phyloP scores from a whole-genome alignment of 1,140 invertebrate species.

The Charaxes varanes region DNA sequence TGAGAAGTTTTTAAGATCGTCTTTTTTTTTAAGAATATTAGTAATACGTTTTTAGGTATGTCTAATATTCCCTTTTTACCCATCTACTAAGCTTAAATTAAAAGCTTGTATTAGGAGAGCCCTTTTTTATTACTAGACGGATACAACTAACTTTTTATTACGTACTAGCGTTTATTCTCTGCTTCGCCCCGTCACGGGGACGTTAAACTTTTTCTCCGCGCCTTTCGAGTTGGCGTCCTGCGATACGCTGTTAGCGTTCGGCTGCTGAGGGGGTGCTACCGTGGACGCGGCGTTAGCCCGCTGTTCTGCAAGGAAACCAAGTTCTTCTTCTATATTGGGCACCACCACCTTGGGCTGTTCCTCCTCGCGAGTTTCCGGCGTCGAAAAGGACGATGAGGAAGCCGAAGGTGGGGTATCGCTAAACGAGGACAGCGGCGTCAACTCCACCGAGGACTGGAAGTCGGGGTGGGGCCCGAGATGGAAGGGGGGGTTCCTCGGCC shows the following conservation, averaged over 20 bases:
- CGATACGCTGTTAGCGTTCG: constrained; percentile 61
- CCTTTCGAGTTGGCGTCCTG: constrained; percentile 69
- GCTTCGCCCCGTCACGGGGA: constrained; percentile 75
- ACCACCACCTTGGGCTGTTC: constrained; percentile 87
- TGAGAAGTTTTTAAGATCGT: no score
- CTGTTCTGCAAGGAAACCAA: constrained; percentile 83
- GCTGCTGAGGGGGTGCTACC: constrained; percentile 74
- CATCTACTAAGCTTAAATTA: no score
- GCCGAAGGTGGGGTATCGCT: constrained; percentile 75
- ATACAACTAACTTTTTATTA: no score
- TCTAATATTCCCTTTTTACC: no score
- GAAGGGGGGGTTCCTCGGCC: constrained; percentile 79
- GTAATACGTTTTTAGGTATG: no score
- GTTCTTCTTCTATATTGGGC: constrained; percentile 89
- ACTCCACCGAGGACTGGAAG: constrained; percentile 79
- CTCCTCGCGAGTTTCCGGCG: constrained; percentile 75
- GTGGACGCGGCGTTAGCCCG: constrained; percentile 70
- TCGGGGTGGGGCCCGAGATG: constrained; percentile 79
- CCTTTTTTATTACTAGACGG: no score
- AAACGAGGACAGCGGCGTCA: constrained; percentile 77
- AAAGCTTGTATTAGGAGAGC: no score
- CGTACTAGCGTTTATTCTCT: no score
- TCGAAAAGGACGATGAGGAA: constrained; percentile 72
- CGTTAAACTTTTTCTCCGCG: constrained; percentile 74
- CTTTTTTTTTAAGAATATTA: no score